Evolutionary conservation across 2,113 vertebrate genomes (phyloP).

Genomic region (Sphaerodactylus townsendi): DNA sequence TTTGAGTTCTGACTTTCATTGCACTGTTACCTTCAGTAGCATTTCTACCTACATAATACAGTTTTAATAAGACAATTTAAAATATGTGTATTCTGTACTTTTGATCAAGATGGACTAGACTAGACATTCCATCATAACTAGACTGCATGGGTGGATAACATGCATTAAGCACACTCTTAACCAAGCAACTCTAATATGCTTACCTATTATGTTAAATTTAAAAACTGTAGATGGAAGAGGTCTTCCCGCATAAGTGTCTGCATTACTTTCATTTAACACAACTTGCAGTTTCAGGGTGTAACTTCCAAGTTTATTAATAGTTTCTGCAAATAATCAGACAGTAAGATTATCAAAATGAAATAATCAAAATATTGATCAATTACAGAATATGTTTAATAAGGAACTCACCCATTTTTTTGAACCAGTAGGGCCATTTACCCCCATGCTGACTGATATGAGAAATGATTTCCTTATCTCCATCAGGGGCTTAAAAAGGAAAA

Average conservation of each 20-base stretch:
- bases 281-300: conserved; percentile 87
- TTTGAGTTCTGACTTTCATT: no score
- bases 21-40: no score
- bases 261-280: conserved; percentile 79
- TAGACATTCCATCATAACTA: background rate
- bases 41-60: no score
- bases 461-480: conserved; percentile 76
- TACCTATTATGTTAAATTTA: conserved; percentile 87
- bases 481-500: conserved; percentile 72
- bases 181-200: conserved; percentile 46
- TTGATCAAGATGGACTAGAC: background rate
- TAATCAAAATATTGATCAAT: conserved; percentile 3
- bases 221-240: conserved; percentile 81
- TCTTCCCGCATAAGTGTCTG: conserved; percentile 76
- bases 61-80: no score
- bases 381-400: conserved; percentile 27
- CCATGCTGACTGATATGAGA: conserved; percentile 79
- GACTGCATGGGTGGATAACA: background rate
- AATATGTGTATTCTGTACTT: no score
- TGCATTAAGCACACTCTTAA: fast-evolving
- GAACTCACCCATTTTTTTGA: conserved; percentile 88
- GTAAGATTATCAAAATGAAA: conserved; percentile 45
- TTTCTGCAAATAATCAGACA: conserved; percentile 75
- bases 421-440: conserved; percentile 86
- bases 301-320: conserved; percentile 79